phyloP scores from a whole-genome alignment of 2,888 invertebrate species.

The Drepana falcataria region DNA sequence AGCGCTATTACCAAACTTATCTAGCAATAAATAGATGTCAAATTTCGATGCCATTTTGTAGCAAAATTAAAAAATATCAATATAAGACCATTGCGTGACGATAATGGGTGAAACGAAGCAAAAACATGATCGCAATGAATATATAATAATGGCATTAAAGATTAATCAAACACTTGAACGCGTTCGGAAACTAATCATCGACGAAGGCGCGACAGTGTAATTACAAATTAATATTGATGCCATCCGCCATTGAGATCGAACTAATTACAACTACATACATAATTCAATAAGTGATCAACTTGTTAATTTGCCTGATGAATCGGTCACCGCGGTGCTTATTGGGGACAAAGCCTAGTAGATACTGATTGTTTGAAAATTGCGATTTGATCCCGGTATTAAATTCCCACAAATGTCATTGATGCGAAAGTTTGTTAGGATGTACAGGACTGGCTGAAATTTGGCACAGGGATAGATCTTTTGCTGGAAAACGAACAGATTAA shows the following conservation, averaged over 20 bases:
- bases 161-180: conserved; percentile 27
- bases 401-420: too few relatives aligned
- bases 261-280: conserved; percentile 40
- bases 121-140: conserved; percentile 12
- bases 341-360: not conserved
- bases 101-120: not conserved
- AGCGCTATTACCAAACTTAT: too few relatives aligned
- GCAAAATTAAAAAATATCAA: not conserved
- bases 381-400: not conserved
- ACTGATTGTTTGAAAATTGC: not conserved
- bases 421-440: too few relatives aligned
- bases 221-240: conserved; percentile 56
- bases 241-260: conserved; percentile 30
- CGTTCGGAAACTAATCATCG: conserved; percentile 20
- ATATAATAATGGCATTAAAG: conserved; percentile 23
- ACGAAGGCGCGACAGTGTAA: conserved; percentile 39
- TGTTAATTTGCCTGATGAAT: conserved; percentile 9
- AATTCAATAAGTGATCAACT: conserved; percentile 38
- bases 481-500: too few relatives aligned
- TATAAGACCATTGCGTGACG: conserved; percentile 5
- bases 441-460: too few relatives aligned
- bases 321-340: conserved; percentile 7
- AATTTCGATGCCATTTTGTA: too few relatives aligned
- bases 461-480: too few relatives aligned
- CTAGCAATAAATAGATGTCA: too few relatives aligned